Conservation (phyloP, 2,113 vertebrate species). For the Eidolon helvum region DNA sequence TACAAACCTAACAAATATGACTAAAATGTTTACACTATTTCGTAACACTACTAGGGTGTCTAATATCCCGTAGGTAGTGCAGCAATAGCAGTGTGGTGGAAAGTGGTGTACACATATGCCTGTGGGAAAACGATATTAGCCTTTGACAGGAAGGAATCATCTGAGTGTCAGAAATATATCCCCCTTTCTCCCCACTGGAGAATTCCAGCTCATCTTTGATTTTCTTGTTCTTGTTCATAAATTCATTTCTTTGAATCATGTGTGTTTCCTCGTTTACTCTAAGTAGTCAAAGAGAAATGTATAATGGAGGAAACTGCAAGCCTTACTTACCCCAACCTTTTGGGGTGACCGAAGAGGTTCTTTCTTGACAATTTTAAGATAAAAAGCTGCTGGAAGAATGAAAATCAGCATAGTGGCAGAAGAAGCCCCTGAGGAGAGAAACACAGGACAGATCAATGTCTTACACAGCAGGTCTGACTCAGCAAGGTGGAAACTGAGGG, state of each 20-base stretch:
- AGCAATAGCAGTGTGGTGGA: background rate
- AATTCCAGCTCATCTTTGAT: background rate
- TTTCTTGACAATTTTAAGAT: slow-evolving; percentile 93
- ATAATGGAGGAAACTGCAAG: background rate
- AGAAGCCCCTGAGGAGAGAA: slow-evolving; percentile 89
- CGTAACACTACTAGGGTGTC: background rate
- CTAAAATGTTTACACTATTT: background rate
- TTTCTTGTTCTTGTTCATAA: background rate
- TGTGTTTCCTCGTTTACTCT: background rate
- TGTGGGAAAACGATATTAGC: background rate
- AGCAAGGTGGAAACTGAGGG: background rate
- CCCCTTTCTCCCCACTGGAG: background rate
- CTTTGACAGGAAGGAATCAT: background rate
- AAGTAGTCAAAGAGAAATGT: background rate
- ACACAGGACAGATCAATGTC: background rate
- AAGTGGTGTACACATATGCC: too few species aligned
- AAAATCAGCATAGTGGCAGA: slow-evolving; percentile 98
- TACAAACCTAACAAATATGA: background rate
- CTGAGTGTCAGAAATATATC: background rate
- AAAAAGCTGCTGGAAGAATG: slow-evolving; percentile 96
- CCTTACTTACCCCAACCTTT: slow-evolving; percentile 92
- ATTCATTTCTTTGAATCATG: background rate
- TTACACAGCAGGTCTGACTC: background rate
- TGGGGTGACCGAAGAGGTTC: slow-evolving; percentile 90
- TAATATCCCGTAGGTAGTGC: background rate